Conservation (phyloP, 2,113 vertebrate species). For the Nanorana parkeri region DNA sequence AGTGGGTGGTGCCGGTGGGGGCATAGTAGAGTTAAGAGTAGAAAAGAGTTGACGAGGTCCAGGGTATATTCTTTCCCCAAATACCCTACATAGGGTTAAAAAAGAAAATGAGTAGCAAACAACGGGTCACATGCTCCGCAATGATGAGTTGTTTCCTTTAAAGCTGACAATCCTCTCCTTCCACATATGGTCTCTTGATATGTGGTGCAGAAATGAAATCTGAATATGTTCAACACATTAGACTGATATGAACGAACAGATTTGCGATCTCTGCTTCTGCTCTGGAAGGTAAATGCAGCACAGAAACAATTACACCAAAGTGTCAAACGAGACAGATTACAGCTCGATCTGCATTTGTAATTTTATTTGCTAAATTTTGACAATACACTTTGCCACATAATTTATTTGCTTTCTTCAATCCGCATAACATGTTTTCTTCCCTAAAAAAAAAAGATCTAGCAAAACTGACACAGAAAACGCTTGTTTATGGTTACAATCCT, state of each 20-base stretch:
- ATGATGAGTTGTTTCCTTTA: neutral
- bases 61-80: too few relatives aligned
- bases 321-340: slow-evolving; percentile 22
- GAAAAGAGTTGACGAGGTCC: too few relatives aligned
- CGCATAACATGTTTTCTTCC: slow-evolving; percentile 1
- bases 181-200: too few relatives aligned
- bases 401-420: slow-evolving; percentile 1
- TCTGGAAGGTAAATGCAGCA: neutral
- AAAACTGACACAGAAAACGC: too few relatives aligned
- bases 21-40: too few relatives aligned
- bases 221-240: neutral
- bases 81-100: too few relatives aligned
- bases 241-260: slow-evolving; percentile 17
- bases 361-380: neutral
- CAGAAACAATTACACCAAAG: slow-evolving; percentile 10
- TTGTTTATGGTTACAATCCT: too few relatives aligned
- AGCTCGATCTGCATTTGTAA: slow-evolving; percentile 14
- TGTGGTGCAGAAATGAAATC: neutral
- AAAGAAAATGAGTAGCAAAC: neutral
- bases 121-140: neutral
- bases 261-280: slow-evolving; percentile 6
- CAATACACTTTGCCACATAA: slow-evolving; percentile 23
- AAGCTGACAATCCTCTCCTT: too few relatives aligned
- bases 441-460: neutral
- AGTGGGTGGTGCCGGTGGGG: too few relatives aligned